These are phyloP conservation scores for Pterostichus niger DNA, from an alignment of 2,888 invertebrate genomes.

Conservation along the genomic window DNA sequence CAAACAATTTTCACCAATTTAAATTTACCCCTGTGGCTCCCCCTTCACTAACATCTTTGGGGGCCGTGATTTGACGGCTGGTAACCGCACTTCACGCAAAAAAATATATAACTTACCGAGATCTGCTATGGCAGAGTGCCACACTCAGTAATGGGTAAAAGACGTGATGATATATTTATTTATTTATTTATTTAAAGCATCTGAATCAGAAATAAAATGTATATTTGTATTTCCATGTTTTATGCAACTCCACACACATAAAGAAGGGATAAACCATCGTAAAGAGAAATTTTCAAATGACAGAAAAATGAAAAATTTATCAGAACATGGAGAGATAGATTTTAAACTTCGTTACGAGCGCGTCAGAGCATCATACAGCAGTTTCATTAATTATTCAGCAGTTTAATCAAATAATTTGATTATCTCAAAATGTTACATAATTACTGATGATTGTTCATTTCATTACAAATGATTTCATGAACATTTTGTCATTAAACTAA, in stretches of 20 bases:
- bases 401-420: constrained; percentile 51
- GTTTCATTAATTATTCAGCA: constrained; percentile 22
- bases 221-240: constrained; percentile 10
- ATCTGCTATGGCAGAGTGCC: no score
- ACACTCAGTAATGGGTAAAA: no score
- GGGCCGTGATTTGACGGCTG: no score
- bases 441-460: constrained; percentile 9
- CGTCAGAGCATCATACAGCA: background rate
- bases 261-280: background rate
- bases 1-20: no score
- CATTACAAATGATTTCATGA: constrained; percentile 29
- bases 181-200: no score
- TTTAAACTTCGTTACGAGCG: background rate
- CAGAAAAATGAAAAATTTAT: background rate
- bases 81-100: no score
- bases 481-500: constrained; percentile 20
- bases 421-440: constrained; percentile 14
- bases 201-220: background rate
- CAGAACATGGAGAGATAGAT: background rate
- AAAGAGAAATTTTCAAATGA: background rate
- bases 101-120: no score
- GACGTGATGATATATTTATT: no score
- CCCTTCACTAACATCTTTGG: no score
- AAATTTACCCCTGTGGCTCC: no score
- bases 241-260: background rate